Evolutionary conservation across 2,888 invertebrate genomes (phyloP), one percentile per base, ranked within the genome.

Genomic region (Lithophane ornitopus): DNA sequence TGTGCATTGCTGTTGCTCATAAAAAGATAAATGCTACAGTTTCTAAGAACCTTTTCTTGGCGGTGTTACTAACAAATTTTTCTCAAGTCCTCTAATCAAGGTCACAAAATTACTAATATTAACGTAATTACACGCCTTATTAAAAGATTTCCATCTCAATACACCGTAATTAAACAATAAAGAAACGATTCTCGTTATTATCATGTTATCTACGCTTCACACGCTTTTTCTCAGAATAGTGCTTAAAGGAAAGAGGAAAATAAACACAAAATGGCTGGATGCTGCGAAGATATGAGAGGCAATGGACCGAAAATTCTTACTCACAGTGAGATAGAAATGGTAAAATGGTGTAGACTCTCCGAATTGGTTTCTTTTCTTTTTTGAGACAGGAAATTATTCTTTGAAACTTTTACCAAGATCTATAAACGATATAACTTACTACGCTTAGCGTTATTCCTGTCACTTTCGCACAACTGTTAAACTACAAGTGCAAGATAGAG

Each of bases 291-390:
- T 83, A 68, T 49, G 61, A 61, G 19, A 26, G 61, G 34, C 39
- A 84, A 81, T 81, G 80, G 80, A 54, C 52, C 56, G 81, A 74
- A 74, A 58, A 80, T 52, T 80, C 73, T 79, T 73, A 49, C 26
- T 46, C 54, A 54, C 52, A 54, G 46, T 1, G 58, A 68, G 22
- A 59, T 34, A 41, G 3, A 58, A 63, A 81, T 61, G 16, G 75
- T 52, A 81, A 74, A 81, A 74, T 65, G 52, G 3, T 19, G 56
- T n/a, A 19, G 63, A 81, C 49, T 80, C 11, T 14, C 49, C 14
- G 26, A 74, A 74, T n/a, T 44, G 19, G 6, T 49, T 56, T 73
- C 2, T 58, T 74, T 46, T 49, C 16, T 46, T 80, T 70, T n/a
- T 61, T 34, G 1, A 34, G 6, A 34, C 6, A 34, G 34, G 34